Evolutionary conservation across 2,113 vertebrate species (phyloP).

Genomic region (Cisticola juncidis): DNA sequence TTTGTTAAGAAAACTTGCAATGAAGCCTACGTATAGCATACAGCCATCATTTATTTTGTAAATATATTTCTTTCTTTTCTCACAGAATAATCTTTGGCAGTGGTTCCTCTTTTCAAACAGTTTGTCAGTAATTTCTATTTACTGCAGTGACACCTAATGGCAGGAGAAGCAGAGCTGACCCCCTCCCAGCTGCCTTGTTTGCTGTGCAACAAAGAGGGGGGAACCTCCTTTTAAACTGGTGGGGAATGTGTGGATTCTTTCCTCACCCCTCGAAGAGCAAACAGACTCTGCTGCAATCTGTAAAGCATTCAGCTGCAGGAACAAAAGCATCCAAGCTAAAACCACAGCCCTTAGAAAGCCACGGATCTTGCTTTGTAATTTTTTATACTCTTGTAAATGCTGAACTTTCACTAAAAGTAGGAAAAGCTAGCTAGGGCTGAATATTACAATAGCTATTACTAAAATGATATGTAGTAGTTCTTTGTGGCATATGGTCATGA

Average conservation of each 20-base stretch:
- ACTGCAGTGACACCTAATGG: conserved; percentile 71
- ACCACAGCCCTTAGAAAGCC: neutral
- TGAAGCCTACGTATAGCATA: neutral
- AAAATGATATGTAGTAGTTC: neutral
- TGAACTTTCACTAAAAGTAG: neutral
- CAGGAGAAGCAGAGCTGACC: conserved; percentile 54
- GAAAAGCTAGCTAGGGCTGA: neutral
- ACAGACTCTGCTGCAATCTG: conserved; percentile 23
- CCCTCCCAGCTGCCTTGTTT: conserved; percentile 37
- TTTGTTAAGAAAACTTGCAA: neutral
- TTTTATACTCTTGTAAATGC: neutral
- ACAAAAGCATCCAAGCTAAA: conserved; percentile 50
- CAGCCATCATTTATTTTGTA: neutral
- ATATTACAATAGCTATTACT: conserved; percentile 5
- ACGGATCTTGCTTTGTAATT: neutral
- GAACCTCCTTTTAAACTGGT: neutral
- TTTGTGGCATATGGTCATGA: conserved; percentile 64
- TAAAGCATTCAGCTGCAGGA: conserved; percentile 49
- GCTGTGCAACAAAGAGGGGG: conserved; percentile 44
- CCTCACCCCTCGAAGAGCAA: conserved; percentile 48
- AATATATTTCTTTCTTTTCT: neutral
- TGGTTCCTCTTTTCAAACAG: conserved; percentile 9
- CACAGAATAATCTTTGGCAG: neutral
- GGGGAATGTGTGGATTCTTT: conserved; percentile 52
- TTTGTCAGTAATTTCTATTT: conserved; percentile 64